These are phyloP conservation scores for Andrena cerasifolii DNA, from an alignment of 1,140 invertebrate species.

Conservation along the genomic window DNA sequence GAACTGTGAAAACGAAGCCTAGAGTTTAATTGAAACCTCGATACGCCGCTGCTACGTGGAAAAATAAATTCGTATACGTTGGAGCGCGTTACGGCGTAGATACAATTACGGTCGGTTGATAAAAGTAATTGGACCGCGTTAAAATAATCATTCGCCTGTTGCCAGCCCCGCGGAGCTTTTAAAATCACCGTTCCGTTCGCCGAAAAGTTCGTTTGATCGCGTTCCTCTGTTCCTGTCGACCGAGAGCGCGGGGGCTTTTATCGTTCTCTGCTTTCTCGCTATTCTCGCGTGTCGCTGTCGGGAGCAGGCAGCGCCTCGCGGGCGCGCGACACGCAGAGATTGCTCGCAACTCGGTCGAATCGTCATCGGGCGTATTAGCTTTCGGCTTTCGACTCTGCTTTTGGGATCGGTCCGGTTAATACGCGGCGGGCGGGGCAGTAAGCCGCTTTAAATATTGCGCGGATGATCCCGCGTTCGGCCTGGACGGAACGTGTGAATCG, in stretches of 20 bases:
- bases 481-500: not conserved
- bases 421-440: not conserved
- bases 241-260: not conserved
- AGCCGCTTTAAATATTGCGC: constrained; percentile 22
- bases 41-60: not conserved
- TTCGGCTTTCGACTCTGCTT: constrained; percentile 9
- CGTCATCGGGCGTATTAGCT: not conserved
- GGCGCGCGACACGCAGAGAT: not conserved
- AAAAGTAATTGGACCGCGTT: no score
- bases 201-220: not conserved
- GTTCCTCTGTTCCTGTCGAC: not conserved
- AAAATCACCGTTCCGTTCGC: not conserved
- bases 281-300: not conserved
- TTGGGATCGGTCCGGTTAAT: constrained; percentile 8
- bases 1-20: no score
- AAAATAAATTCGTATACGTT: not conserved
- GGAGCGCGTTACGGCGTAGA: no score
- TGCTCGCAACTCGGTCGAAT: constrained; percentile 1
- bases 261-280: not conserved
- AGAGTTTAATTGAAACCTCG: no score
- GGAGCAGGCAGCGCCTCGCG: not conserved
- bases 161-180: no score
- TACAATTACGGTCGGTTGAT: no score
- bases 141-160: no score
- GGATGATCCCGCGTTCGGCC: constrained; percentile 17